Base-by-base conservation (phyloP, 2,888 invertebrate species). In the Lordiphosa andalusiaca region DNA sequence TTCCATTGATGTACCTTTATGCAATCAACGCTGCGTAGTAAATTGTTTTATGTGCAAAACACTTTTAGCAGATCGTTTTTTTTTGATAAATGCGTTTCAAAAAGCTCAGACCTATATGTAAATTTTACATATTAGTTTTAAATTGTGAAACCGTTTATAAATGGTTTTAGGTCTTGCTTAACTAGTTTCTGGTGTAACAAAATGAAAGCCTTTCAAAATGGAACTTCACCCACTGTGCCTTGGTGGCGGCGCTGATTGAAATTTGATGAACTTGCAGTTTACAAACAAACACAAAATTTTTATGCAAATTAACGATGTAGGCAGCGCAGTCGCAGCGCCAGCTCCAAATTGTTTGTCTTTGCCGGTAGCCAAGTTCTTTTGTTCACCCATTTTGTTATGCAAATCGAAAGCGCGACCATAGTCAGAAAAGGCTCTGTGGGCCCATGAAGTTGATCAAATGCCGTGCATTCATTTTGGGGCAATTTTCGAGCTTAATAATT, bases 301-400 rank as follows among this genome's bases (percentile, higher is more conserved):
- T 85, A 81, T 81, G 80, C 77, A 85, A 85, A 80, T 80, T 13
- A 55, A 60, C 44, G 37, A 54, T 44, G 65, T 46, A 19, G 6
- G 33, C 67, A 35, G 60, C 53, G 51, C 58, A 42, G 67, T 46
- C 55, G 38, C 30, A 6, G 37, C 33, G 42, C 38, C 9, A 69
- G 75, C 72, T 74, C 72, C 64, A 76, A 80, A 82, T 84, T 86
- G 73, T 73, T 70, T 66, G 67, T 56, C 71, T 57, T 71, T 61
- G 60, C 66, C 84, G 71, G 84, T 85, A 84, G 84, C 86, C 65
- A 69, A 64, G 64, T 85, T 82, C 73, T 73, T 71, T 84, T 86
- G 80, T 84, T 82, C 62, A 62, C 67, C 61, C 71, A 73, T 86
- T 86, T 86, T 85, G 86, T 86, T 84, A 84, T 84, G 86, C 78